phyloP scores from a whole-genome alignment of 2,888 invertebrate species.

The Athetis lepigone region DNA sequence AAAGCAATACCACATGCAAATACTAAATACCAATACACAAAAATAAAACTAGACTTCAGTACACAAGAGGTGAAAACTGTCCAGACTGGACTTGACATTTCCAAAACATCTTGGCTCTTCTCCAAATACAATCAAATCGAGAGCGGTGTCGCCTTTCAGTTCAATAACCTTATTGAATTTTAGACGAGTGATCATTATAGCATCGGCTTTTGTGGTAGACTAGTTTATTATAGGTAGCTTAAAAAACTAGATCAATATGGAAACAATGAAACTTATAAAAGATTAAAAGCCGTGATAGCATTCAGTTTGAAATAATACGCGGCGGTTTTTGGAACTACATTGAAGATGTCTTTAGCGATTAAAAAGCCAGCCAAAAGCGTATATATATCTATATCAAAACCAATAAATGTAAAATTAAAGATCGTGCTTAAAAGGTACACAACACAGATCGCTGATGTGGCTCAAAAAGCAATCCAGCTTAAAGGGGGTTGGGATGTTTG shows the following conservation, averaged over 20 bases:
- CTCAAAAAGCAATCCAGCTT: too few species aligned
- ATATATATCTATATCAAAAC: too few species aligned
- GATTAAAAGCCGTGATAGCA: not conserved
- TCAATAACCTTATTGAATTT: conserved; percentile 59
- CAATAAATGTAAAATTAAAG: too few species aligned
- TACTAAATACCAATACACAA: not conserved
- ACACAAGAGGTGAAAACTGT: conserved; percentile 30
- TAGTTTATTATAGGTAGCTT: conserved; percentile 9
- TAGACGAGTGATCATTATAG: conserved; percentile 30
- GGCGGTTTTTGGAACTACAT: not conserved
- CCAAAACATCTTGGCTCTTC: conserved; percentile 69
- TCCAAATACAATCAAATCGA: conserved; percentile 66
- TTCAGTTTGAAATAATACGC: not conserved
- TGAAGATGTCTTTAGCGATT: too few species aligned
- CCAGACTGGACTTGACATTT: conserved; percentile 68
- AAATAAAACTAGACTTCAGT: conserved; percentile 5
- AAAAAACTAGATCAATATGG: not conserved
- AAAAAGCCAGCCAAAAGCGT: too few species aligned
- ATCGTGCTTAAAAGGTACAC: too few species aligned
- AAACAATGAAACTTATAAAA: conserved; percentile 18
- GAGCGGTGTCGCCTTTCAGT: conserved; percentile 55
- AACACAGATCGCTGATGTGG: too few species aligned
- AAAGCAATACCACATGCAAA: not conserved
- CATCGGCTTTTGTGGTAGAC: conserved; percentile 19
- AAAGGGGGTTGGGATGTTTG: too few species aligned